Base-by-base conservation (phyloP, 2,888 invertebrate species). In the Chaetogeoica ovagalla region DNA sequence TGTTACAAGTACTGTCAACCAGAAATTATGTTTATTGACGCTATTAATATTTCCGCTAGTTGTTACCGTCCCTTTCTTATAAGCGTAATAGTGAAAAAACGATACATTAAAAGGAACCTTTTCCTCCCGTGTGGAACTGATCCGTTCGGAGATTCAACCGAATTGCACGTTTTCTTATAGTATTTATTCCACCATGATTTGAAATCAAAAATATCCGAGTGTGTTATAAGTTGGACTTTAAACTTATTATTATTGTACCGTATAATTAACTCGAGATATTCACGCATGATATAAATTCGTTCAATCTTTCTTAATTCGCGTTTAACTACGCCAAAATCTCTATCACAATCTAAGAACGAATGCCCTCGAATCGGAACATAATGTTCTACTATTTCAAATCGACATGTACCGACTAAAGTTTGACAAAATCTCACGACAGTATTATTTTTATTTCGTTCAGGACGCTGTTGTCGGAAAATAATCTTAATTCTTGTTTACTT, bases 401-500 rank as follows among this genome's bases (percentile, higher is more conserved):
- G 43, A 57, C 59, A 57, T 21, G 62, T 79, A 69, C 82, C 81
- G 75, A 76, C 60, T 21, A 82, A 81, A 73, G 76, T 76, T 69
- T 81, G 23, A 69, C 69, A 74, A 59, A 83, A 69, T 55, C 82
- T 68, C 37, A 62, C 65, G 13, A 82, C 11, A 43, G 82, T 59
- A 77, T 83, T 81, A 71, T 83, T 84, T 72, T 81, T 84, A 81
- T 85, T 84, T 82, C 84, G 84, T 17, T 83, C 84, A 43, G 82
- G 82, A 82, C 84, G 84, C n/a, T n/a, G 55, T 84, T 84, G 81
- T 84, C 84, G 68, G 83, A 82, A 81, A 84, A 85, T 52, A 84
- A 52, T 60, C 83, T 82, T 66, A 84, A 69, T 23, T 82, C 81
- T 55, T n/a, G n/a, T 62, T 75, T 23, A 73, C 59, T 65, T 65